Evolutionary conservation across 2,113 vertebrate species (phyloP), one percentile per base, ranked within the genome.

Genomic region (Tamias sibiricus): DNA sequence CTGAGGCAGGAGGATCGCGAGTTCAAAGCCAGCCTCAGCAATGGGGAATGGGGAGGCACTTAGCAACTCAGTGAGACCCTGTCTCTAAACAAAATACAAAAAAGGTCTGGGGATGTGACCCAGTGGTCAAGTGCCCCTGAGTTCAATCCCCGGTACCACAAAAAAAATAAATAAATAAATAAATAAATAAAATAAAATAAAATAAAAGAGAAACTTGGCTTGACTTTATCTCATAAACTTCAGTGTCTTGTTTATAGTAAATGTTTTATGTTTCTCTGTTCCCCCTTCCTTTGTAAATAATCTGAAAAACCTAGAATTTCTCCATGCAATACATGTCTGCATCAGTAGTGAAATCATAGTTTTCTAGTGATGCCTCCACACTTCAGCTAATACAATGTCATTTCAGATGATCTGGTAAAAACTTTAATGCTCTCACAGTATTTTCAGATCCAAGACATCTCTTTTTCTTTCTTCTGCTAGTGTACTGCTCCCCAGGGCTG

Each of bases 261-360:
- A 22, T 89, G 20, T 94, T 97, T 91, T 91, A 49, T 94, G 84
- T 49, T 92, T 80, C 30, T 93, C 54, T 84, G 49, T 95, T 92
- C 17, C 28, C 24, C 74, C 66, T 94, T 94, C 28, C 30, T 88
- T 84, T 88, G 68, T 71, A 81, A 90, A 40, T 90, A 62, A 92
- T 64, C 71, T 87, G 32, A 47, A 94, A 77, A 90, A 72, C 30
- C 1, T 80, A 40, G 76, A 20, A 66, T 94, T 89, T 96, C 35
- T 83, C 92, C 49, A 83, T 83, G 49, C n/a, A 95, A 42, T 92
- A 71, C 71, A 40, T 90, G 30, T 89, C 11, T 96, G 74, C 6
- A 35, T 86, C 40, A 44, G 40, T 85, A 89, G 57, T 69, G 3
- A 37, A 83, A 30, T 54, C 40, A 80, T 35, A 24, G 44, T 81